Evolutionary conservation across 1,140 invertebrate genomes (phyloP), one percentile per base, ranked within the genome.

Genomic region (Hylaeus anthracinus): DNA sequence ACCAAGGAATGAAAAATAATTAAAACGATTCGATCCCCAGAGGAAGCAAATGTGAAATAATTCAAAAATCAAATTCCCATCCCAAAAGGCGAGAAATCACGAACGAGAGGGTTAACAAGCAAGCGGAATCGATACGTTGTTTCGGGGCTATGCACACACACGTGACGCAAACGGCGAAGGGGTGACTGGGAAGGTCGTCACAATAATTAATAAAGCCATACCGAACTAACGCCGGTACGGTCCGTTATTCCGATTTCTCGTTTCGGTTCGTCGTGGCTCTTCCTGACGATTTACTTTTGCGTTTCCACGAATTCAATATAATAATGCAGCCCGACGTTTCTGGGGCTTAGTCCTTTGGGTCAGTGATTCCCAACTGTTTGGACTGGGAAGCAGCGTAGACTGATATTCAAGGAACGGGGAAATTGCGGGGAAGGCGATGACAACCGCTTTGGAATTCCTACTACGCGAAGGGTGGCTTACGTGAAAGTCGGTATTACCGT

Each of bases 291-390:
- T 82, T 82, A 87, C 86, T 85, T 87, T 86, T 82, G 81, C 84
- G 81, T 90, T 89, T 91, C 88, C 84, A 82, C 83, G 89, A 86
- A 89, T 91, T 91, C 89, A 86, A 90, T 91, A 91, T 89, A 91
- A 91, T 90, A 91, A 89, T 89, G 77, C 72, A n/a, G 71, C 26
- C 26, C 55, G 48, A 37, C 66, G 72, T 71, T 43, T 67, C 83
- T 61, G 67, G 37, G 87, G 79, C 84, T 89, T 72, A 88, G 79
- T 61, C 71, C 81, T 84, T 83, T 82, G 78, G 45, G 37, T 56
- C 78, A 86, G 83, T 60, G 85, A 72, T 74, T 86, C 88, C 83
- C 88, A 78, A 79, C 77, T 67, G 55, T 53, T 58, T 43, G n/a
- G 26, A 41, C 2, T 9, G 3, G 10, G 12, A 14, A 63, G 2